These are phyloP conservation scores for Cephus sareptanus DNA, from an alignment of 2,888 invertebrate species.

Conservation along the genomic window DNA sequence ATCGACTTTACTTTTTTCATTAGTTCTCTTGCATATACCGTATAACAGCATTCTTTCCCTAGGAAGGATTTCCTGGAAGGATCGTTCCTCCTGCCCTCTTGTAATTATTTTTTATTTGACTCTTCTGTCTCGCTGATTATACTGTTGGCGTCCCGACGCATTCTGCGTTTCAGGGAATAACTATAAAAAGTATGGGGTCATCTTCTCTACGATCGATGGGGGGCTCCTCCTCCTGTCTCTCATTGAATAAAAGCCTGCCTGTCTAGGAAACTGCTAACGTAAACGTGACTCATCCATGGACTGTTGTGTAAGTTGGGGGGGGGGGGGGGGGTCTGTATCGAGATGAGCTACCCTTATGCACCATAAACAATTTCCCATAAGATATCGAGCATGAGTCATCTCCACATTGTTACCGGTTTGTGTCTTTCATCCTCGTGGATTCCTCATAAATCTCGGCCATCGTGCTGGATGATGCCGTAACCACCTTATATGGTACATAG, in stretches of 20 bases:
- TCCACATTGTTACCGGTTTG: neutral
- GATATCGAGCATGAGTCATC: conserved; percentile 6
- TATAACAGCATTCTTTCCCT: neutral
- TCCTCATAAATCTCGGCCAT: neutral
- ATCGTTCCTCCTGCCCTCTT: neutral
- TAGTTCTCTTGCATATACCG: neutral
- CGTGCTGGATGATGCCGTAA: neutral
- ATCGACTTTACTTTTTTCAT: neutral
- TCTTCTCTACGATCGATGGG: conserved; percentile 21
- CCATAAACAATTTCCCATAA: conserved; percentile 2
- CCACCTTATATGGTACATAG: neutral
- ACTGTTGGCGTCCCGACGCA: neutral
- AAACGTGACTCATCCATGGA: conserved; percentile 15
- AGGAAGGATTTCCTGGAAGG: neutral
- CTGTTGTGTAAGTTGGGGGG: neutral
- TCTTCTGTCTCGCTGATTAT: neutral
- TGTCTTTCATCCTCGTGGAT: neutral
- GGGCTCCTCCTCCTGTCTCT: neutral
- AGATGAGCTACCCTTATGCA: conserved; percentile 2
- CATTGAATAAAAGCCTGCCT: conserved; percentile 9
- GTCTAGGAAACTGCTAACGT: conserved; percentile 8
- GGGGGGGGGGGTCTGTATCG: neutral
- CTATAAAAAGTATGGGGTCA: conserved; percentile 17
- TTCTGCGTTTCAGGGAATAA: conserved; percentile 24
- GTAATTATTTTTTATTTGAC: conserved; percentile 16